phyloP scores from a whole-genome alignment of 2,888 invertebrate genomes.

The Ophonus ardosiacus region DNA sequence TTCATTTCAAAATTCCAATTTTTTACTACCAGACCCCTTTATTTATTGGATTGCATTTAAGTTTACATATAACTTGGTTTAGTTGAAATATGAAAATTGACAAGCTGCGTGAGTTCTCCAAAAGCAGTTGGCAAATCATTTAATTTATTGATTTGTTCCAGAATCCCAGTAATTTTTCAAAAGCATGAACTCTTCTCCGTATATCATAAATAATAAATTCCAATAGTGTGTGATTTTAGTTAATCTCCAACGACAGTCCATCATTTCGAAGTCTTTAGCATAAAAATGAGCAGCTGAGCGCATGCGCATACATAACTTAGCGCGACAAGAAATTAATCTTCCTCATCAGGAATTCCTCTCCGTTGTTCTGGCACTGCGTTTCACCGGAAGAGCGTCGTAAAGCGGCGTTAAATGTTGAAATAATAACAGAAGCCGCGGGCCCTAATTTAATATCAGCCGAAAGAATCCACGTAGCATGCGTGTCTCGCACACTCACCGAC shows the following conservation, averaged over 20 bases:
- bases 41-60: too few species aligned
- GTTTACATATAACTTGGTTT: too few species aligned
- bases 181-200: not conserved
- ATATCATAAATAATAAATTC: not conserved
- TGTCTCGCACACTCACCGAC: constrained; percentile 13
- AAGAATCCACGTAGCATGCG: constrained; percentile 24
- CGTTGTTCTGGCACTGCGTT: constrained; percentile 20
- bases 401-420: constrained; percentile 48
- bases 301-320: constrained; percentile 6
- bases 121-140: not conserved
- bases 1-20: too few species aligned
- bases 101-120: not conserved
- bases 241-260: not conserved
- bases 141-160: not conserved
- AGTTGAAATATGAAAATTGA: too few species aligned
- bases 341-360: constrained; percentile 45
- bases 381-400: constrained; percentile 48
- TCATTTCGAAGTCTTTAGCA: not conserved
- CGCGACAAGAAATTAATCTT: constrained; percentile 42
- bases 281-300: constrained; percentile 18
- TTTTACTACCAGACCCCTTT: too few species aligned
- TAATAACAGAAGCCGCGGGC: constrained; percentile 48
- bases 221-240: not conserved
- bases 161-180: not conserved
- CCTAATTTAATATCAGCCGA: constrained; percentile 48